These are phyloP conservation scores for Syrmaticus mikado DNA, from an alignment of 2,113 vertebrate species.

Conservation along the genomic window DNA sequence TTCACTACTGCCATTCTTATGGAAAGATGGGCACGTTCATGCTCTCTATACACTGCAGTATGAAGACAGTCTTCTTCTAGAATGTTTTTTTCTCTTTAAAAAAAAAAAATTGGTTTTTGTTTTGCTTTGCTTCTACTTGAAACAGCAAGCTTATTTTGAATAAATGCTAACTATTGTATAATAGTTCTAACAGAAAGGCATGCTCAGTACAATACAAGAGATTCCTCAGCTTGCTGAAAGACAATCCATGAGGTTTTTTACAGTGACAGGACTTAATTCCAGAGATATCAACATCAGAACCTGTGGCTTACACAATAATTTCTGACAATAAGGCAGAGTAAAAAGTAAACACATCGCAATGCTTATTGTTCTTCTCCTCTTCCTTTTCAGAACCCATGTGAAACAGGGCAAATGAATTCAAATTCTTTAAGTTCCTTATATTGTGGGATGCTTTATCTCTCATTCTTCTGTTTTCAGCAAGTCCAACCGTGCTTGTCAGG, in stretches of 20 bases:
- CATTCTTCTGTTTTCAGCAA: neutral
- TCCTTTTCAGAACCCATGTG: neutral
- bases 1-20: neutral
- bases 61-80: neutral
- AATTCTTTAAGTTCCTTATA: neutral
- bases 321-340: neutral
- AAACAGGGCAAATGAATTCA: neutral
- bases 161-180: neutral
- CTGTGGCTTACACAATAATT: neutral
- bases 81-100: neutral
- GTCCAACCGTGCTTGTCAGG: constrained; percentile 41
- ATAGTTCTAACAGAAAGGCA: neutral
- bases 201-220: neutral
- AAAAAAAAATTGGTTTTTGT: neutral
- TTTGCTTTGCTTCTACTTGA: neutral
- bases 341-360: neutral
- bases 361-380: neutral
- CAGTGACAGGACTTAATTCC: neutral
- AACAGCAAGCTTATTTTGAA: neutral
- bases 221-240: neutral
- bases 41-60: neutral
- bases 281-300: neutral
- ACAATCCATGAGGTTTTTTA: neutral
- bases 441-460: constrained; percentile 3
- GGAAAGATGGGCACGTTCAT: neutral